Base-by-base conservation (phyloP, 1,140 invertebrate genomes). In the Atta cephalotes region DNA sequence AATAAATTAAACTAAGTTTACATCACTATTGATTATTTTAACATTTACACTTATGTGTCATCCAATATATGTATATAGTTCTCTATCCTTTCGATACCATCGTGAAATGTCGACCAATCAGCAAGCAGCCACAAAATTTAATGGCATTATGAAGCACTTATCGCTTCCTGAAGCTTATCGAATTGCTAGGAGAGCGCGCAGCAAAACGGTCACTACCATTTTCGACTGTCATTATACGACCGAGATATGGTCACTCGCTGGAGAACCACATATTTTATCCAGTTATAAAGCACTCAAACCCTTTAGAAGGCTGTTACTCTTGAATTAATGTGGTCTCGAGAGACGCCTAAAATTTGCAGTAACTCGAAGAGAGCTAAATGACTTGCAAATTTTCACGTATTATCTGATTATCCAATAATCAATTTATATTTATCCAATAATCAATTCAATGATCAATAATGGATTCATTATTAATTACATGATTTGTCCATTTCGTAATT, bases 251-350 rank as follows among this genome's bases (percentile, higher is more conserved):
- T 87, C 87, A 89, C 63, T 79, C 62, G 28, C 31, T 65, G 21
- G 25, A 53, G 62, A 35, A 72, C 49, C 87, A 78, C 85, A 76
- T 62, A 74, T 87, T 89, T 89, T 89, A 89, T 89, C 84, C 78
- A 86, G 88, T 89, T 89, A 89, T 88, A 82, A 87, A 89, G 88
- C 88, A 89, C 88, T 89, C 88, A 89, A 87, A 78, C 49, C 58
- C 63, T 76, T 56, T 87, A 66, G 21, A 89, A 70, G 63, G 71
- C 63, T 77, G 76, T 89, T 89, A 76, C 87, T 89, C 79, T 82
- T 82, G 51, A 72, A 82, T 82, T 72, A 82, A 72, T 53, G 66
- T 49, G 39, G 76, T 31, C 66, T 82, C 66, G 16, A 31, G 35
- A 72, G 53, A 2, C 10, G 14, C 21, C 14, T 7, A 18, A 71